Base-by-base conservation (phyloP, 2,888 invertebrate genomes). In the Mesorhabditis spiculigera region DNA sequence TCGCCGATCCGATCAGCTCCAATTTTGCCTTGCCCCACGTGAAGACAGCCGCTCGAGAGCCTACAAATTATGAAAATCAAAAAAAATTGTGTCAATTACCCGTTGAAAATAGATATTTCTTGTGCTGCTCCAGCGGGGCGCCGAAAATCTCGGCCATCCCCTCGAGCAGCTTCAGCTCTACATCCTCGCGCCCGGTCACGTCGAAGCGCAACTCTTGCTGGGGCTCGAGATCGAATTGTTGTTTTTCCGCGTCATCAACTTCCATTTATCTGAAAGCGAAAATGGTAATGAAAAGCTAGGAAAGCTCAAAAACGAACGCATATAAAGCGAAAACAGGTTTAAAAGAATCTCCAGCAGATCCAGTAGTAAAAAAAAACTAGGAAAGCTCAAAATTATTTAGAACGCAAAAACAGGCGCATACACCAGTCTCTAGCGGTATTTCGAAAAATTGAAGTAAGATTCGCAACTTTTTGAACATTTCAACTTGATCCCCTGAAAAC, bases 111-210 rank as follows among this genome's bases (percentile, higher is more conserved):
- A 69, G 72, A 71, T 85, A 85, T 1, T 91, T 91, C 87, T 94
- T 95, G 68, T 93, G 93, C 87, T 93, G 93, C 0, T 94, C 93
- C 71, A 98, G 86, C 87, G 97, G 97, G 0, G 95, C 94, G 1
- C 97, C 98, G 88, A 97, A 98, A 63, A 97, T 90, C 88, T 98
- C 98, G 0, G 95, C 96, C 82, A 92, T 90, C 0, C 97, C 97
- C 82, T 90, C 91, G 86, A 93, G 91, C 73, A 98, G 88, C 91
- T 95, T 85, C 62, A 85, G 69, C 6, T 78, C 68, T 5, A 83
- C 79, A 62, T 82, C 83, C 43, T 77, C 73, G 10, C 58, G 58
- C n/a, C 58, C 58, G 10, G 58, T 13, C 8, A 50, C 58, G 58
- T 13, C 58, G n/a, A 50, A 50, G 8, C 58, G 58, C 58, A 50